Base-by-base conservation (phyloP, 2,888 invertebrate species). In the Ochlodes sylvanus region DNA sequence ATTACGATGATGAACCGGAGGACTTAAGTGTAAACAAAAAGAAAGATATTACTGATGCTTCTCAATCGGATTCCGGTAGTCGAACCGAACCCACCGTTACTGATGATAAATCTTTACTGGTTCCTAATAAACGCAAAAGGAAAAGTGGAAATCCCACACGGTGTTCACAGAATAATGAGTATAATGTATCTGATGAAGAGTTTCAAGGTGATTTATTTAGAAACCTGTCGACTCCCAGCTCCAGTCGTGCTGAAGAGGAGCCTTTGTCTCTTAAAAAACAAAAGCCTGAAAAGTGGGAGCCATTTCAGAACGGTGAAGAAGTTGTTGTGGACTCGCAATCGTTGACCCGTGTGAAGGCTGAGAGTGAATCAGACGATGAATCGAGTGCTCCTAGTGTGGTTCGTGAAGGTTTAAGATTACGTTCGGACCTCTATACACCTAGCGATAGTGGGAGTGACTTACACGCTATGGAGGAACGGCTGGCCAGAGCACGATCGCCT, bases 81-180 rank as follows among this genome's bases (percentile, higher is more conserved):
- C 85, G 85, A 71, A 85, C 81, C 62, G 90, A 89, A 69, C 84
- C 88, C 81, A 84, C 87, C 83, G 81, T 77, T 64, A 74, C 83
- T 32, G 94, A 94, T 63, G 94, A 94, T 74, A 94, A 94, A 78
- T 85, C 87, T 54, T 87, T 85, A 19, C 75, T 87, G 70, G 90
- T 92, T 78, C 96, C 96, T 71, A 96, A 95, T 81, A 95, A 95
- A 83, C 94, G 97, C 75, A 97, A 97, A 81, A 93, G 97, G 65
- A 97, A 97, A 87, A 97, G 96, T 76, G 96, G 97, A 78, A 97
- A 97, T 84, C 97, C 97, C 2, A 97, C 96, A 7, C 93, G 96
- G 76, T 97, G 96, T 86, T 95, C 96, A 1, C 94, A 94, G 79
- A 90, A 79, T 71, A 90, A 90, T 73, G 94, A 94, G 82, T 92